Conservation (phyloP, 2,888 invertebrate genomes). For the Alviniconcha strummeri region DNA sequence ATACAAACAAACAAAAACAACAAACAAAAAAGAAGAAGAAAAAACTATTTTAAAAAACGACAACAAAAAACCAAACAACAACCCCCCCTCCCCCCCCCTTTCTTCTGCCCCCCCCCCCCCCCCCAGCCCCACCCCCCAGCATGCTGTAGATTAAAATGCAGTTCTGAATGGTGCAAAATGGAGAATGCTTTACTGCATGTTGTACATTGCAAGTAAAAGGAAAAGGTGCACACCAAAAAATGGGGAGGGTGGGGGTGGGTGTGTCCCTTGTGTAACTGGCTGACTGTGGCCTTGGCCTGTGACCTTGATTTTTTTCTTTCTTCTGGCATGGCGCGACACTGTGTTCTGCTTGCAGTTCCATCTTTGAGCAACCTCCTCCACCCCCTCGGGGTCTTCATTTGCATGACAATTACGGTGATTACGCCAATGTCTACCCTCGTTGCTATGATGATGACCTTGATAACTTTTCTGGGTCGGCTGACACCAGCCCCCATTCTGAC, state of each 20-base stretch:
- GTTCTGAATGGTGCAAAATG: background rate
- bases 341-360: slow-evolving; percentile 22
- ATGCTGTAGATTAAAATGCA: background rate
- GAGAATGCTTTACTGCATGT: too few species aligned
- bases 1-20: too few species aligned
- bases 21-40: too few species aligned
- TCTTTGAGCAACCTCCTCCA: slow-evolving; percentile 27
- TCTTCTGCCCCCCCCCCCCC: background rate
- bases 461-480: slow-evolving; percentile 32
- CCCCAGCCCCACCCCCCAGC: background rate
- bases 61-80: too few species aligned
- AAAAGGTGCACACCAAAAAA: too few species aligned
- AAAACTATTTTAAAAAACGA: too few species aligned
- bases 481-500: slow-evolving; percentile 8
- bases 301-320: slow-evolving; percentile 2
- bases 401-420: slow-evolving; percentile 23
- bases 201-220: too few species aligned
- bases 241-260: too few species aligned
- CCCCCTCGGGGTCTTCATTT: slow-evolving; percentile 23
- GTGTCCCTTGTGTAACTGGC: background rate
- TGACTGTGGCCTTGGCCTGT: background rate
- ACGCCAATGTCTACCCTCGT: slow-evolving; percentile 22
- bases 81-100: background rate
- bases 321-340: background rate
- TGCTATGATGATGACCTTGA: slow-evolving; percentile 25